Evolutionary conservation across 2,888 invertebrate genomes (phyloP).

Genomic region (Callyntrura guangdongensis): DNA sequence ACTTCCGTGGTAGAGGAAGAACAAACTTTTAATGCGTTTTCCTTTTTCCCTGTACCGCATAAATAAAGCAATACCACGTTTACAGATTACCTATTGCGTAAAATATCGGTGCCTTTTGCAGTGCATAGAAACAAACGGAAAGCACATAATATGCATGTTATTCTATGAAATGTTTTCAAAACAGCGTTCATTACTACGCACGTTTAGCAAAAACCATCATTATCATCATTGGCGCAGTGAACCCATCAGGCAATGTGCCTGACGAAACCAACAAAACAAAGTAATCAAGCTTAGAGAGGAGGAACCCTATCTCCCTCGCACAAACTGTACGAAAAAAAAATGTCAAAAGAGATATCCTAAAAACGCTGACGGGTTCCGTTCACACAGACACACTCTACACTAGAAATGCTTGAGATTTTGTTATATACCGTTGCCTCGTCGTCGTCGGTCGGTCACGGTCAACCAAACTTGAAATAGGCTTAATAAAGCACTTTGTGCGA

Average conservation of each 20-base stretch:
- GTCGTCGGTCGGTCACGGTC: slow-evolving; percentile 61
- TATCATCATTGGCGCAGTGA: not conserved
- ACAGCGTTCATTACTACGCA: slow-evolving; percentile 1
- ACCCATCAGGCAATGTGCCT: not conserved
- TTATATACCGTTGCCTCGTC: slow-evolving; percentile 2
- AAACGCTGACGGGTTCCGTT: not conserved
- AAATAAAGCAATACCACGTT: not conserved
- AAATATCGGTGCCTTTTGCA: not conserved
- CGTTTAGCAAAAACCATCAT: slow-evolving; percentile 4
- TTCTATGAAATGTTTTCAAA: not conserved
- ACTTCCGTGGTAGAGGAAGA: slow-evolving; percentile 43
- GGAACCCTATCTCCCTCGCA: slow-evolving; percentile 38
- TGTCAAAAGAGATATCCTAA: not conserved
- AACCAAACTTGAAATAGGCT: slow-evolving; percentile 59
- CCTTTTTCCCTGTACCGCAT: slow-evolving; percentile 11
- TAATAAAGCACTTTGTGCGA: slow-evolving; percentile 47
- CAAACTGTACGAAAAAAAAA: not conserved
- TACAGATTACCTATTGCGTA: not conserved
- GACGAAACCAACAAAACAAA: not conserved
- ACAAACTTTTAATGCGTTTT: slow-evolving; percentile 56
- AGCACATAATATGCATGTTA: too few relatives aligned
- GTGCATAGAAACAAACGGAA: too few relatives aligned
- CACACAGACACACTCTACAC: not conserved
- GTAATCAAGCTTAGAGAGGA: slow-evolving; percentile 27
- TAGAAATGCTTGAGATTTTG: slow-evolving; percentile 6